Evolutionary conservation across 2,888 invertebrate species (phyloP), one percentile per base, ranked within the genome.

Genomic region (Icerya purchasi): DNA sequence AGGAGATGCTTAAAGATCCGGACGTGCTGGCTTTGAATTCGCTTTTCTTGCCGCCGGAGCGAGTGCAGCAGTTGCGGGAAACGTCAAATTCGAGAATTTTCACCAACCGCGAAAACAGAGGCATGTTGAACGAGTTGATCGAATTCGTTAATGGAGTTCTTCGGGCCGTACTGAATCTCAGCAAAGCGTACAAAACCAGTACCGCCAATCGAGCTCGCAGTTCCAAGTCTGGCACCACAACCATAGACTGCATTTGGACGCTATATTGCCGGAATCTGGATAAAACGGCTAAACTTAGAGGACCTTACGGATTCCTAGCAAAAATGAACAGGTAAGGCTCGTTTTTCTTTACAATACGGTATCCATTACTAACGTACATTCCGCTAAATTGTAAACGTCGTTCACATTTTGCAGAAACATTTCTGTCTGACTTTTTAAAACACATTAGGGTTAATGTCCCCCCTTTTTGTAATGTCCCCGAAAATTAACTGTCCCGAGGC

Each of bases 231-330:
- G 72, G 61, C 67, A 72, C 1, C 70, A 72, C 62, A 0, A 75
- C 76, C 36, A 65, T 79, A 65, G 78, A 79, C 65, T 79, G 78
- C 63, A 73, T 78, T 18, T 79, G 79, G 79, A 69, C 77, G 59
- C 66, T 78, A 54, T 79, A 79, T 66, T 79, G 79, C 66, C 70
- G 73, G 57, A 78, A 78, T 68, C 69, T 79, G 60, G 75, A 73
- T 3, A 75, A 74, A 1, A 77, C 78, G 0, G 72, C 76, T 1
- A 74, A 74, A 56, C 66, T 77, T 53, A 72, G 71, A 18, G 72
- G 78, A 0, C 76, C 78, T 0, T 78, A 77, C 64, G 76, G 78
- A 0, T 74, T 77, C 2, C 76, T 78, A 70, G 78, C 78, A 0
- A 75, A 77, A 65, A 76, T 79, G 62, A 79, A 79, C 67, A 77